phyloP scores from a whole-genome alignment of 2,797 vertebrate genomes.

The Lacerta viridis region DNA sequence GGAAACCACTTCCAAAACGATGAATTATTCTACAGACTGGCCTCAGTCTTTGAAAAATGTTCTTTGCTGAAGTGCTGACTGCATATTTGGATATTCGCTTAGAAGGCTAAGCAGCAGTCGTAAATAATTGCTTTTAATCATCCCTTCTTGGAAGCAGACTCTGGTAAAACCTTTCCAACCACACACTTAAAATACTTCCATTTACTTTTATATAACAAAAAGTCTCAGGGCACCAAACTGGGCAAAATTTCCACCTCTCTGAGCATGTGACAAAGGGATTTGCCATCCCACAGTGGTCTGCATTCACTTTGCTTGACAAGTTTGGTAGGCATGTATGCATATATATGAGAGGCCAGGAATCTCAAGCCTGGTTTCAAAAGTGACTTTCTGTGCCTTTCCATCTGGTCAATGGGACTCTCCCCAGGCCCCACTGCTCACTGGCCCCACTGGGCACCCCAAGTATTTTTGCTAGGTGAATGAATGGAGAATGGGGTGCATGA shows the following conservation, averaged over 20 bases:
- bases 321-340: too few species aligned
- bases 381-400: too few species aligned
- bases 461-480: too few species aligned
- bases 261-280: not conserved
- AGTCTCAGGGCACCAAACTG: not conserved
- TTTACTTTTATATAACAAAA: not conserved
- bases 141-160: slow-evolving; percentile 26
- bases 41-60: slow-evolving; percentile 43
- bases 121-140: slow-evolving; percentile 52
- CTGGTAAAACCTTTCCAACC: slow-evolving; percentile 36
- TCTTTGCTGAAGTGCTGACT: slow-evolving; percentile 35
- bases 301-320: not conserved
- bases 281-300: slow-evolving; percentile 14
- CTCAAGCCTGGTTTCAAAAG: too few species aligned
- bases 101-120: slow-evolving; percentile 32
- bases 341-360: too few species aligned
- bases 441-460: too few species aligned
- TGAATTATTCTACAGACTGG: slow-evolving; percentile 49
- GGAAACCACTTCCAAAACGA: slow-evolving; percentile 28
- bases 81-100: slow-evolving; percentile 40
- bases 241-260: not conserved
- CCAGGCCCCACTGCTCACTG: too few species aligned
- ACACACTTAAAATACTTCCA: slow-evolving; percentile 27
- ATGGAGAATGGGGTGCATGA: too few species aligned
- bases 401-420: too few species aligned